A percentile compares a stretch with the other conserved stretches of the same genome.
Evolutionary conservation across 2,888 invertebrate species (phyloP).

Genomic region (Neocrepidodera transversa): DNA sequence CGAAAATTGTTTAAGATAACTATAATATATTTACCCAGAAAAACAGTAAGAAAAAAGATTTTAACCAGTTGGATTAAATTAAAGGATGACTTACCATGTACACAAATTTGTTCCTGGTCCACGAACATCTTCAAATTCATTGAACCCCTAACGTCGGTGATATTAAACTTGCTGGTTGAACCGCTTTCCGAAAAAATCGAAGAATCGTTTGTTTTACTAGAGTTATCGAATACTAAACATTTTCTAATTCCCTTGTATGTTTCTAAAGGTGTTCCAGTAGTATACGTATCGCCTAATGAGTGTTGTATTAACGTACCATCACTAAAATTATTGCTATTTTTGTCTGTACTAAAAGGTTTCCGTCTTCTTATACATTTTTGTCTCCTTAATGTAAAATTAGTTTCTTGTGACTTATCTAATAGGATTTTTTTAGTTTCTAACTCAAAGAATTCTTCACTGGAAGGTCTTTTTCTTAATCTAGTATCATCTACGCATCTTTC

Average conservation of each 20-base stretch:
- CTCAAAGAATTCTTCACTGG: conserved; percentile 33
- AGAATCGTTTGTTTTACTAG: conserved; percentile 48
- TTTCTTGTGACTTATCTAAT: conserved; percentile 44
- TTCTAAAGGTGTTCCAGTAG: conserved; percentile 36
- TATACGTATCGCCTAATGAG: conserved; percentile 22
- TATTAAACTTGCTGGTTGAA: conserved; percentile 42
- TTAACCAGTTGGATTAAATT: too few species aligned
- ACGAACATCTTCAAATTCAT: conserved; percentile 58
- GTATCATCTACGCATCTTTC: conserved; percentile 55
- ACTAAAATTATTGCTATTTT: conserved; percentile 25
- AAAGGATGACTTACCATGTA: conserved; percentile 62
- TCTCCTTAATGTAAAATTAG: conserved; percentile 59
- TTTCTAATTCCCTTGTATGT: conserved; percentile 52
- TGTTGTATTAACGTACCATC: conserved; percentile 46
- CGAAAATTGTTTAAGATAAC: too few species aligned
- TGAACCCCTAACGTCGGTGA: conserved; percentile 53
- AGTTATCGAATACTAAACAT: conserved; percentile 58
- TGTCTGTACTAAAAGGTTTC: conserved; percentile 50
- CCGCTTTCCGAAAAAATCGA: conserved; percentile 47
- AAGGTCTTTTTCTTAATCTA: conserved; percentile 43
- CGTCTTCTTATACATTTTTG: conserved; percentile 68
- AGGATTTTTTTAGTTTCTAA: conserved; percentile 42
- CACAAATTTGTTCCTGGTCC: conserved; percentile 52
- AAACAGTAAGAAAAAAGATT: too few species aligned
- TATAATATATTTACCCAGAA: too few species aligned